phyloP scores from a whole-genome alignment of 1,140 invertebrate genomes.

The Drosophila asahinai region DNA sequence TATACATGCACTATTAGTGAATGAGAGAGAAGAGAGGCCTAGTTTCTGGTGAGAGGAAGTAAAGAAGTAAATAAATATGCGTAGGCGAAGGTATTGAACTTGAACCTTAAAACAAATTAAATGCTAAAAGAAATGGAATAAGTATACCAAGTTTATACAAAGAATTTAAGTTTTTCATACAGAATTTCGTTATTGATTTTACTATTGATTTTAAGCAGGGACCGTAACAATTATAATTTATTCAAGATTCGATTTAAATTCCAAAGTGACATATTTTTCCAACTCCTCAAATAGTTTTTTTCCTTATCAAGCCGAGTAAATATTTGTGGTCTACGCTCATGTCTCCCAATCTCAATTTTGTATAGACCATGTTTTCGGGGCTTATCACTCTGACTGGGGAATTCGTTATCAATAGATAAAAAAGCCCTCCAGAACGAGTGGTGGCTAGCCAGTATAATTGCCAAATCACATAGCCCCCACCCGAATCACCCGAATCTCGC shows the following conservation, averaged over 20 bases:
- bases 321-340: slow-evolving; percentile 16
- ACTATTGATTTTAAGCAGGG: no score
- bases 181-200: neutral
- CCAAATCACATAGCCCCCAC: slow-evolving; percentile 43
- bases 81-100: neutral
- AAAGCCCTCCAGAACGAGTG: slow-evolving; percentile 20
- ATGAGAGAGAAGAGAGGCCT: neutral
- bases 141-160: neutral
- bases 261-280: neutral
- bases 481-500: slow-evolving; percentile 2
- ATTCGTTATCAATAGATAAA: slow-evolving; percentile 56
- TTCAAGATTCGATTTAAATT: neutral
- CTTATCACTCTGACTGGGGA: slow-evolving; percentile 41
- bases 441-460: slow-evolving; percentile 28
- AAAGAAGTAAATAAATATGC: neutral
- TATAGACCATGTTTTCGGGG: slow-evolving; percentile 10
- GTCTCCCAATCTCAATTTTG: slow-evolving; percentile 22
- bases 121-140: neutral
- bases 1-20: neutral
- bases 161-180: neutral
- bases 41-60: no score
- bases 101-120: no score
- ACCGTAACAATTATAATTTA: no score
- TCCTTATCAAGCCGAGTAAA: neutral
- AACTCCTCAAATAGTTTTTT: neutral